These are phyloP conservation scores for Poeciliopsis paucimaculata DNA, from an alignment of 2,797 vertebrate species.

Conservation along the genomic window DNA sequence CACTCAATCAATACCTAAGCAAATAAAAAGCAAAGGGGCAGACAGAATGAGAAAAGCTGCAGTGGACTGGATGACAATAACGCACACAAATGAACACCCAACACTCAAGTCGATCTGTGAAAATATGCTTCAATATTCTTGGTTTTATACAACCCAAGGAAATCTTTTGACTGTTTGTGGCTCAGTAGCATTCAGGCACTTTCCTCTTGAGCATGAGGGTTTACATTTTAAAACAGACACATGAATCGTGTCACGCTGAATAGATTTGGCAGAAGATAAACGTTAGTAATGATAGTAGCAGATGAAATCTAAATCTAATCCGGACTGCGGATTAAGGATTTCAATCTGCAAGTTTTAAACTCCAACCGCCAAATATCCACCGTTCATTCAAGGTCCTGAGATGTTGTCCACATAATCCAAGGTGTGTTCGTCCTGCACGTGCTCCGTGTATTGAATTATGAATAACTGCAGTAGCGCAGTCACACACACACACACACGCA, in stretches of 20 bases:
- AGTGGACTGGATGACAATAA: constrained; percentile 49
- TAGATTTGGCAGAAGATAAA: background rate
- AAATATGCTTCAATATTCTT: constrained; percentile 8
- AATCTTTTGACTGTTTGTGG: background rate
- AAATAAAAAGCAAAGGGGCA: constrained; percentile 79
- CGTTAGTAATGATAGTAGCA: background rate
- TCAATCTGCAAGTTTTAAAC: constrained; percentile 4
- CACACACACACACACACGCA: constrained; percentile 62
- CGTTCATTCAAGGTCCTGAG: constrained; percentile 17
- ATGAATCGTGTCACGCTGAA: background rate
- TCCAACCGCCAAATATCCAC: background rate
- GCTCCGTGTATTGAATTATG: constrained; percentile 76
- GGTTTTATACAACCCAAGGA: background rate
- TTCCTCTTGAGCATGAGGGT: background rate
- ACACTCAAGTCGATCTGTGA: constrained; percentile 3
- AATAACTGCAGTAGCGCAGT: constrained; percentile 68
- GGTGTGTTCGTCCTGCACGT: constrained; percentile 51
- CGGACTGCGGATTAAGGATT: background rate
- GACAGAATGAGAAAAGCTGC: constrained; percentile 72
- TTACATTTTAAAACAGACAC: background rate
- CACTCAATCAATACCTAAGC: constrained; percentile 83
- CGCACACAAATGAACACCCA: constrained; percentile 48
- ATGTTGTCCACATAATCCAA: constrained; percentile 40
- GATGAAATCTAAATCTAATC: background rate
- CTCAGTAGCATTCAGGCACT: background rate